phyloP scores from a whole-genome alignment of 2,113 vertebrate species.

The Dryoscopus gambensis region DNA sequence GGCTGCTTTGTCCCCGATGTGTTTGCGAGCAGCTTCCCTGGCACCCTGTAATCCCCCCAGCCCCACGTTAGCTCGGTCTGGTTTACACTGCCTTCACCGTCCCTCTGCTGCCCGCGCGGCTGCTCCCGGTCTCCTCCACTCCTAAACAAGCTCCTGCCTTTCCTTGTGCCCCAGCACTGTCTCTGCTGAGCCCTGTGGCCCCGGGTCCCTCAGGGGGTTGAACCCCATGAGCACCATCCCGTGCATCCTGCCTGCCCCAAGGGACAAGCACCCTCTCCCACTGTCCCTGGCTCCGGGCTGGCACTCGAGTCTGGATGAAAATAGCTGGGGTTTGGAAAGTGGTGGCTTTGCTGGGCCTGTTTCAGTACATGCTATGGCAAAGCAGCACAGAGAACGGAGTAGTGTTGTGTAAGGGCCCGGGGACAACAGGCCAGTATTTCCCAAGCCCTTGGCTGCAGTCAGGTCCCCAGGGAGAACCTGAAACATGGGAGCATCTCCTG shows the following conservation, averaged over 20 bases:
- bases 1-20: conserved; percentile 27
- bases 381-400: background rate
- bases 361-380: background rate
- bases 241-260: background rate
- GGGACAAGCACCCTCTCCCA: background rate
- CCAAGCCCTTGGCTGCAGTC: background rate
- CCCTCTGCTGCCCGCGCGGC: background rate
- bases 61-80: conserved; percentile 34
- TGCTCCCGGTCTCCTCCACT: background rate
- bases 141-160: background rate
- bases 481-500: background rate
- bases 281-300: background rate
- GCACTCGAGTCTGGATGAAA: background rate
- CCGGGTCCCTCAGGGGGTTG: rapidly evolving
- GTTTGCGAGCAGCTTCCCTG: conserved; percentile 53
- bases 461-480: background rate
- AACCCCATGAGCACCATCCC: background rate
- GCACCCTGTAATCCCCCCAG: conserved; percentile 48
- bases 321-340: background rate
- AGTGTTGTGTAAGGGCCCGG: background rate
- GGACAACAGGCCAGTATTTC: background rate
- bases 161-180: rapidly evolving
- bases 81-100: conserved; percentile 33
- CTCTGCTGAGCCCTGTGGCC: background rate
- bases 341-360: background rate